Conservation (phyloP, 2,797 vertebrate species). For the Chromobotia macracanthus region DNA sequence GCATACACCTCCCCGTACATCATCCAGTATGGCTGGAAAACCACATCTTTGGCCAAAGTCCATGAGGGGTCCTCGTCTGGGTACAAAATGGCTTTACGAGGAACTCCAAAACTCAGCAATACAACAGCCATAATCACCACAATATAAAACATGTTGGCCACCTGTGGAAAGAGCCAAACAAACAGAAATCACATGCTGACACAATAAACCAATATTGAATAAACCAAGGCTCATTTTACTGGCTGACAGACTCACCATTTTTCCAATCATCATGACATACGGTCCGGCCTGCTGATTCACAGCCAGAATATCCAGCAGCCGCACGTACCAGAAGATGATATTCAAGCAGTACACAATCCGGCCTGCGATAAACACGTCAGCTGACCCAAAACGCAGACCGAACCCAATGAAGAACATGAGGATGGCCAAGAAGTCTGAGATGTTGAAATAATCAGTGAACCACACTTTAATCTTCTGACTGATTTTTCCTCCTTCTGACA, state of each 20-base stretch:
- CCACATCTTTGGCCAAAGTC: conserved; percentile 92
- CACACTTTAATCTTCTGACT: conserved; percentile 97
- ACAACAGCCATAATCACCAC: conserved; percentile 98
- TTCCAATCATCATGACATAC: conserved; percentile 99
- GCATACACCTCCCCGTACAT: conserved; percentile 99
- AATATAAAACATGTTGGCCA: conserved; percentile 99
- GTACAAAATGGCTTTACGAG: conserved; percentile 94
- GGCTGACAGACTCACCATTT: conserved; percentile 89
- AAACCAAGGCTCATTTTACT: not conserved
- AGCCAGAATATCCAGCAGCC: conserved; percentile 93
- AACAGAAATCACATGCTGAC: not conserved
- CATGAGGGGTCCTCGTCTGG: conserved; percentile 89
- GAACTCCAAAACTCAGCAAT: conserved; percentile 94
- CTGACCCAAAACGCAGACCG: conserved; percentile 86
- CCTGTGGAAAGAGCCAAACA: conserved; percentile 71
- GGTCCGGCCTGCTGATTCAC: conserved; percentile 98
- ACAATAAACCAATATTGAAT: no score
- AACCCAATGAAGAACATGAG: conserved; percentile 94
- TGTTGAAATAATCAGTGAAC: conserved; percentile 97
- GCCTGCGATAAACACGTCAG: conserved; percentile 81
- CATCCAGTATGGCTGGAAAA: conserved; percentile 99
- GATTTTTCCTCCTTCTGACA: conserved; percentile 98
- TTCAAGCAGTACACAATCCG: conserved; percentile 96
- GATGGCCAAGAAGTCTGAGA: conserved; percentile 94
- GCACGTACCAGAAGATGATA: conserved; percentile 99